These are phyloP conservation scores for Phyllotreta striolata DNA, from an alignment of 2,888 invertebrate species.

Conservation along the genomic window DNA sequence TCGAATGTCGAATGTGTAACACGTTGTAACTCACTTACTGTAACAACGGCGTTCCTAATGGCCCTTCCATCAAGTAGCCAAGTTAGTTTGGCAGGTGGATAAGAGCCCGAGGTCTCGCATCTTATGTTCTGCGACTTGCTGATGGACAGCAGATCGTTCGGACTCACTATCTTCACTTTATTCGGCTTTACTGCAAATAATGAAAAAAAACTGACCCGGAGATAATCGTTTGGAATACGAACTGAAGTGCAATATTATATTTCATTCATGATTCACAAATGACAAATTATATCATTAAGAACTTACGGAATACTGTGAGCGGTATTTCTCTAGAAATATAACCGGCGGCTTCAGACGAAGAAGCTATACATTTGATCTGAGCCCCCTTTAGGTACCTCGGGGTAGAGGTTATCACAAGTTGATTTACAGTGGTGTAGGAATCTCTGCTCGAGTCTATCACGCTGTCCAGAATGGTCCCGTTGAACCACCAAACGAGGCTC, in stretches of 20 bases:
- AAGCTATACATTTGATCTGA: conserved; percentile 79
- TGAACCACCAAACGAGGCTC: conserved; percentile 84
- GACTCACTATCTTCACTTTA: conserved; percentile 76
- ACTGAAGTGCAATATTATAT: background rate
- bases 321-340: conserved; percentile 77
- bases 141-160: conserved; percentile 75
- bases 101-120: conserved; percentile 84
- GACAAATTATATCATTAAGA: conserved; percentile 2
- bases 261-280: background rate
- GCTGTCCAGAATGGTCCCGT: conserved; percentile 75
- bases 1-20: conserved; percentile 23
- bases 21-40: conserved; percentile 61
- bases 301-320: conserved; percentile 72
- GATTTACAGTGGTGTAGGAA: conserved; percentile 73
- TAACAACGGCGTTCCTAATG: conserved; percentile 69
- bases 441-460: conserved; percentile 74
- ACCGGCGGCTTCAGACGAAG: conserved; percentile 75
- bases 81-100: conserved; percentile 81
- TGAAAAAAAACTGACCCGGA: conserved; percentile 5
- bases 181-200: conserved; percentile 76
- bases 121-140: conserved; percentile 77
- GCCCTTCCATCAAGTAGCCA: conserved; percentile 80
- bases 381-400: conserved; percentile 77
- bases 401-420: conserved; percentile 76
- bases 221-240: background rate